A percentile compares a stretch with the other conserved stretches of the same genome.
Evolutionary conservation across 1,140 invertebrate genomes (phyloP).

Genomic region (Hycleus phaleratus): DNA sequence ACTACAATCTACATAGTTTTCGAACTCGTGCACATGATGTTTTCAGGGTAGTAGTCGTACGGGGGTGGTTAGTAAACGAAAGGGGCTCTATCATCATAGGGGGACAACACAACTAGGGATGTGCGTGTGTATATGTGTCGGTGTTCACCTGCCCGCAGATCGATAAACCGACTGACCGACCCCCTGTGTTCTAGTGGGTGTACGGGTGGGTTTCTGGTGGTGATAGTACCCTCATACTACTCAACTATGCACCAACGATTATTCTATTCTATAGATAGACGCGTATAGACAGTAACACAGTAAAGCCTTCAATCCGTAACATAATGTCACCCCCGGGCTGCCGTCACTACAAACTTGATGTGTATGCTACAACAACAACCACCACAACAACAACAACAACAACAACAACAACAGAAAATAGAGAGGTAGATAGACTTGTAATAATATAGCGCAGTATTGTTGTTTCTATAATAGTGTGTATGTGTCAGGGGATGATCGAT

Average conservation of each 20-base stretch:
- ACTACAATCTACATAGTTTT: no score
- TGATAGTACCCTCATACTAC: background rate
- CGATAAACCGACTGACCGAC: constrained; percentile 11
- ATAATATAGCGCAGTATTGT: no score
- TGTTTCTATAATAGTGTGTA: no score
- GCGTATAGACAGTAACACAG: background rate
- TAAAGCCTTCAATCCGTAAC: background rate
- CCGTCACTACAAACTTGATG: no score
- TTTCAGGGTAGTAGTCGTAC: background rate
- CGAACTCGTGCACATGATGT: no score
- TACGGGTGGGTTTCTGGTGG: background rate
- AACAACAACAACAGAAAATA: no score
- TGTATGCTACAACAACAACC: no score
- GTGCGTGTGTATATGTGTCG: constrained; percentile 14
- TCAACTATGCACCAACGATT: constrained; percentile 1
- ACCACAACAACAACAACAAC: no score
- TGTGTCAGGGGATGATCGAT: constrained; percentile 5
- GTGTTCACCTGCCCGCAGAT: constrained; percentile 3
- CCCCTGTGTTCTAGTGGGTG: background rate
- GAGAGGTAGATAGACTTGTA: no score
- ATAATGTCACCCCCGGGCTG: no score
- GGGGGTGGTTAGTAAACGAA: constrained; percentile 12
- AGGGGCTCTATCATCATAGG: background rate
- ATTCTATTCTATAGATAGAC: background rate
- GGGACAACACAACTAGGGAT: constrained; percentile 10